A percentile compares a stretch with the other conserved stretches of the same genome.
Conservation (phyloP, 2,888 invertebrate genomes). For the Eustalomyia histrio region DNA sequence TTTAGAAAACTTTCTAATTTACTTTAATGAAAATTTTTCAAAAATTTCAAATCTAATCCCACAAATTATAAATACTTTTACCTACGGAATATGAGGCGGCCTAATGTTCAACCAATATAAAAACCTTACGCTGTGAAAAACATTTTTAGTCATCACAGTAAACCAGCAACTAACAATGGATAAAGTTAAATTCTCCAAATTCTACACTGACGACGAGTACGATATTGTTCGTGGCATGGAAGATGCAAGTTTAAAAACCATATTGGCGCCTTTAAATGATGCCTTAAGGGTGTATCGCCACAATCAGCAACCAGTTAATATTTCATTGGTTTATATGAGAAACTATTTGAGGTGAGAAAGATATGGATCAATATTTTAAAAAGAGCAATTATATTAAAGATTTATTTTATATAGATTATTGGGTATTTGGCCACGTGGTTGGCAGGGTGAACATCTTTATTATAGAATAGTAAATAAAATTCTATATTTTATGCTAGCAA, state of each 20-base stretch:
- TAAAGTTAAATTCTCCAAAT: neutral
- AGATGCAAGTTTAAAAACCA: neutral
- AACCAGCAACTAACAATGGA: neutral
- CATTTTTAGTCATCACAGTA: neutral
- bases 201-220: neutral
- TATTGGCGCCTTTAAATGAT: slow-evolving; percentile 25
- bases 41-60: no score
- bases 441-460: slow-evolving; percentile 16
- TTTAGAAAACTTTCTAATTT: no score
- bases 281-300: neutral
- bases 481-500: slow-evolving; percentile 11
- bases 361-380: neutral
- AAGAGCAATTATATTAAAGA: neutral
- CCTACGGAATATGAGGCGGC: no score
- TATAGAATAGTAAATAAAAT: slow-evolving; percentile 12
- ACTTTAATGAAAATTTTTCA: no score
- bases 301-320: neutral
- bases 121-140: neutral
- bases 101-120: no score
- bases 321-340: slow-evolving; percentile 22
- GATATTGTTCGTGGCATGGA: slow-evolving; percentile 17
- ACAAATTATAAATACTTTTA: no score
- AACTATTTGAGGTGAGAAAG: slow-evolving; percentile 39
- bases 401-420: slow-evolving; percentile 14
- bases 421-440: slow-evolving; percentile 20